Percentiles rank a stretch among this genome's conserved stretches.
These are phyloP conservation scores for Drosophila cardini DNA, from an alignment of 1,140 invertebrate genomes.

Conservation along the genomic window DNA sequence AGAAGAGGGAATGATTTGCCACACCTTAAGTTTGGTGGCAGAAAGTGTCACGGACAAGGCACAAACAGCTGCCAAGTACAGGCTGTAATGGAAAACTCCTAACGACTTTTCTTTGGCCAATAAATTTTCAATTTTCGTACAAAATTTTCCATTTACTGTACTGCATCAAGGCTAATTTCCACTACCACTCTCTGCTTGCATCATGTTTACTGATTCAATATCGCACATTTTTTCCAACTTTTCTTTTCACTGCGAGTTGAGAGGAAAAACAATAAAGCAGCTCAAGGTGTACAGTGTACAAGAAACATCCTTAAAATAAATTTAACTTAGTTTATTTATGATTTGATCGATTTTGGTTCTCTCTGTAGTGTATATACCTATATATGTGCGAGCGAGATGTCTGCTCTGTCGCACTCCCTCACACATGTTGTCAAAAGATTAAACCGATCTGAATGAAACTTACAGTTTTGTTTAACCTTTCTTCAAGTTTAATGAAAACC, in stretches of 20 bases:
- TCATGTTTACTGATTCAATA: constrained; percentile 44
- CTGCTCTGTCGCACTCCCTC: no score
- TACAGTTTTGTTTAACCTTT: no score
- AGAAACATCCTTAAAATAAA: neutral
- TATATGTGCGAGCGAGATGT: no score
- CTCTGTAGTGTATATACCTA: neutral
- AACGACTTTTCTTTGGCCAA: constrained; percentile 55
- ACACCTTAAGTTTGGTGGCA: neutral
- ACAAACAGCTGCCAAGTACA: constrained; percentile 7
- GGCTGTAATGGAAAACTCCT: neutral
- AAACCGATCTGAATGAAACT: no score
- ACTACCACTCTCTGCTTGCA: neutral
- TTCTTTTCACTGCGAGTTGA: neutral
- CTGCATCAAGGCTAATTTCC: constrained; percentile 59
- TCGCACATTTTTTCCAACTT: constrained; percentile 37
- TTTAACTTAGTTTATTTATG: no score
- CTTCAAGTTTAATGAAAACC: no score
- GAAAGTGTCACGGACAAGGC: neutral
- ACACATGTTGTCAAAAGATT: no score
- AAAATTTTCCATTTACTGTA: constrained; percentile 67
- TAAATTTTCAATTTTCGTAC: constrained; percentile 69
- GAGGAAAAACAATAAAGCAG: constrained; percentile 17
- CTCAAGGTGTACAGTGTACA: neutral
- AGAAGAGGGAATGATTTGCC: constrained; percentile 4
- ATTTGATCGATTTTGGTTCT: neutral